phyloP scores from a whole-genome alignment of 2,797 vertebrate genomes.

The Microhierax caerulescens region DNA sequence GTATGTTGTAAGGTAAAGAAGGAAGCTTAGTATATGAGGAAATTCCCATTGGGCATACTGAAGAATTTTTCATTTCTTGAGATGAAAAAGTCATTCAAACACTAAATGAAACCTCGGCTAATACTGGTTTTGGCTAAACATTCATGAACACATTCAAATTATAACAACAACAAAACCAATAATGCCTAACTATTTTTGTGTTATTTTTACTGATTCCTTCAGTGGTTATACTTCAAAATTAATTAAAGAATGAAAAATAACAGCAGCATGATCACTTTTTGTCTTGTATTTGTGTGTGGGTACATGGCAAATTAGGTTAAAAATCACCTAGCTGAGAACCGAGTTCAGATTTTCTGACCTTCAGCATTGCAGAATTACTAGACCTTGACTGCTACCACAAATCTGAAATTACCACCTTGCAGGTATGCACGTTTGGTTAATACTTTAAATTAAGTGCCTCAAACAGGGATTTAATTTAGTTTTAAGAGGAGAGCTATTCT shows the following conservation, averaged over 20 bases:
- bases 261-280: background rate
- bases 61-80: background rate
- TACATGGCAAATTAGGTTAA: background rate
- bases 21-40: background rate
- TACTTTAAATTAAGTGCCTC: constrained; percentile 56
- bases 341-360: background rate
- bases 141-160: background rate
- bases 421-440: constrained; percentile 31
- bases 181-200: background rate
- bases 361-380: background rate
- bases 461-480: constrained; percentile 58
- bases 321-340: background rate
- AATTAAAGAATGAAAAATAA: background rate
- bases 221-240: background rate
- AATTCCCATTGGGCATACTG: background rate
- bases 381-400: constrained; percentile 18
- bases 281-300: background rate
- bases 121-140: background rate
- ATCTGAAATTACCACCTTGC: constrained; percentile 25
- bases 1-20: background rate
- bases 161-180: background rate
- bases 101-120: background rate
- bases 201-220: background rate
- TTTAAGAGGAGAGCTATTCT: constrained; percentile 53
- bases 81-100: background rate